Conservation (phyloP, 2,888 invertebrate species). For the Lapara coniferarum region DNA sequence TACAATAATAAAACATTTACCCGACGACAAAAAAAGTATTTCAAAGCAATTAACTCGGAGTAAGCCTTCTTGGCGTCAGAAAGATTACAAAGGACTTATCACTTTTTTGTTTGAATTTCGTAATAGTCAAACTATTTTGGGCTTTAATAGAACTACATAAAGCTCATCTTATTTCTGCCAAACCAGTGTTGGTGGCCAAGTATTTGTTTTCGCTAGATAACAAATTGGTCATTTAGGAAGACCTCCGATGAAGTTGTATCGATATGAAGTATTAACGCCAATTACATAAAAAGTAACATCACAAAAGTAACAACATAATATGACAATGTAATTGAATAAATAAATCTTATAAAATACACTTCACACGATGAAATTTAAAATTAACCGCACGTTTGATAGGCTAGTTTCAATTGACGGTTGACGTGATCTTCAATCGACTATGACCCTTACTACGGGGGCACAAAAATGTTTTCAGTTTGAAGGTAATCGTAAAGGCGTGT, state of each 20-base stretch:
- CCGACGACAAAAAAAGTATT: constrained; percentile 64
- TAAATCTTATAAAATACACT: constrained; percentile 65
- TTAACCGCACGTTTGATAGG: constrained; percentile 62
- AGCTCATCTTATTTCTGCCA: not conserved
- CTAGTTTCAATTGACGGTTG: constrained; percentile 43
- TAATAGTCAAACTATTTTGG: constrained; percentile 31
- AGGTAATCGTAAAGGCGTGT: constrained; percentile 29
- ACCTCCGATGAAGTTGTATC: constrained; percentile 65
- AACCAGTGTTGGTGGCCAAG: constrained; percentile 69
- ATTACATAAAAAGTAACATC: not conserved
- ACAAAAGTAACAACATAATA: constrained; percentile 12
- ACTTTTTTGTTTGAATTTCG: constrained; percentile 61
- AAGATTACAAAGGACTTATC: constrained; percentile 81
- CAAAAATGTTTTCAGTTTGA: constrained; percentile 36
- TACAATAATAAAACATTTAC: constrained; percentile 76
- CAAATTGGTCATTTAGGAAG: constrained; percentile 70
- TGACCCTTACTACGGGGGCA: constrained; percentile 44
- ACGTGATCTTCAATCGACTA: constrained; percentile 34
- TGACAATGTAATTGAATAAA: constrained; percentile 44
- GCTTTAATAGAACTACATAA: constrained; percentile 31
- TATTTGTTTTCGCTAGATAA: constrained; percentile 76
- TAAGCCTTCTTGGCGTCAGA: constrained; percentile 79
- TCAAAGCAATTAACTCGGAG: constrained; percentile 78
- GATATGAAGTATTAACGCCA: constrained; percentile 39
- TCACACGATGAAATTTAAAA: constrained; percentile 68